Conservation (phyloP, 2,113 vertebrate genomes). For the Poicephalus meyeri region DNA sequence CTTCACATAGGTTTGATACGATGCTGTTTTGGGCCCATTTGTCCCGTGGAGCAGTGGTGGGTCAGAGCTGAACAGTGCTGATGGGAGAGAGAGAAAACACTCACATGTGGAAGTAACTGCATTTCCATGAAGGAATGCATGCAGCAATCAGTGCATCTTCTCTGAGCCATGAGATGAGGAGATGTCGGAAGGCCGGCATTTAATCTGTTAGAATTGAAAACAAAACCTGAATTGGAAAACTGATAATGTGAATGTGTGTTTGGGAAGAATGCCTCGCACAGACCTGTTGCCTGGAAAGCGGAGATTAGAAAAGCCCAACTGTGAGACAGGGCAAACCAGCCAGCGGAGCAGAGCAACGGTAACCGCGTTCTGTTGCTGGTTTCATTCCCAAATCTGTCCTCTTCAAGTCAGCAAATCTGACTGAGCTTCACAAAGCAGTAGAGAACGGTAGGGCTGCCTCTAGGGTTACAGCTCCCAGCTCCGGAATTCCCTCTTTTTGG, state of each 20-base stretch:
- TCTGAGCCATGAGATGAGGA: background rate
- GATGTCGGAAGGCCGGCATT: background rate
- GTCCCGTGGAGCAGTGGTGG: background rate
- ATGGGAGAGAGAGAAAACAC: too few relatives aligned
- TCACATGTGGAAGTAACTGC: background rate
- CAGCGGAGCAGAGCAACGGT: background rate
- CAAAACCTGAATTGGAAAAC: background rate
- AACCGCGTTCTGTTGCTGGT: background rate
- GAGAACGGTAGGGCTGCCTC: background rate
- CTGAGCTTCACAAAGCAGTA: background rate
- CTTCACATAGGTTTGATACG: background rate
- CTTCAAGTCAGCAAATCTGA: background rate
- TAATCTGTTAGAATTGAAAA: background rate
- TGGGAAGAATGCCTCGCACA: background rate
- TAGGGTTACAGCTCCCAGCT: background rate
- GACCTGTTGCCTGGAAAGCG: background rate
- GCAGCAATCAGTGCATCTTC: background rate
- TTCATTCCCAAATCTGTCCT: background rate
- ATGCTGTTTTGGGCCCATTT: background rate
- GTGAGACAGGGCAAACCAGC: background rate
- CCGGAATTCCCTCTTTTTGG: background rate
- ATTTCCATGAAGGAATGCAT: background rate
- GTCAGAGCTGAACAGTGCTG: background rate
- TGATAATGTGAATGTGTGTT: background rate
- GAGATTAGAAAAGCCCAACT: background rate